These are phyloP conservation scores for Lydus trimaculatus DNA, from an alignment of 2,888 invertebrate species.

Conservation along the genomic window DNA sequence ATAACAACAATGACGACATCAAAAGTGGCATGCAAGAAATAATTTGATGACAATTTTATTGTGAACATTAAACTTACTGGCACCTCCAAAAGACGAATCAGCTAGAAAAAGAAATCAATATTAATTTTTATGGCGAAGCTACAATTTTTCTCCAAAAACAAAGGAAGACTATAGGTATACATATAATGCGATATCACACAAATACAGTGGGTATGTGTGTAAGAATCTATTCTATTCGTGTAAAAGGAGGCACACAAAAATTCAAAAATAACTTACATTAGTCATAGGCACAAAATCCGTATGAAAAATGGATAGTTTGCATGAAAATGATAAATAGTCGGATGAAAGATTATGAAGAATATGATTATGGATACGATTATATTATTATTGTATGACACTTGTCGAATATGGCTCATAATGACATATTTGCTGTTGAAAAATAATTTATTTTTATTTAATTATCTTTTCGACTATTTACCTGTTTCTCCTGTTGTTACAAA, in stretches of 20 bases:
- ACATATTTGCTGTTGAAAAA: neutral
- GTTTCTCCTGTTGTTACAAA: constrained; percentile 96
- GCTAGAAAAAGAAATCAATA: constrained; percentile 50
- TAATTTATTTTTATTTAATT: neutral
- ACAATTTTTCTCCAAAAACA: neutral
- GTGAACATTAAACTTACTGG: constrained; percentile 64
- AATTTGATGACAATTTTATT: neutral
- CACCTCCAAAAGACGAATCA: constrained; percentile 64
- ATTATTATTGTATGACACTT: constrained; percentile 16
- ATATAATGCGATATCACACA: constrained; percentile 19
- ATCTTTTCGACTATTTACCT: constrained; percentile 69
- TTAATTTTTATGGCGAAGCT: constrained; percentile 1
- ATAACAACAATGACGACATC: constrained; percentile 3
- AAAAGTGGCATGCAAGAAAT: constrained; percentile 8
- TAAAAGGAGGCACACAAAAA: constrained; percentile 47
- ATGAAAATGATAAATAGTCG: constrained; percentile 49
- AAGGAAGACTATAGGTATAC: neutral
- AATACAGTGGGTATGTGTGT: constrained; percentile 25
- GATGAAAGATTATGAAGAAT: constrained; percentile 26
- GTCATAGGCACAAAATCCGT: constrained; percentile 50
- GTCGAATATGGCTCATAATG: constrained; percentile 9
- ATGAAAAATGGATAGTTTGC: constrained; percentile 47
- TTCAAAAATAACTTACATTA: constrained; percentile 56
- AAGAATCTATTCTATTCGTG: constrained; percentile 46
- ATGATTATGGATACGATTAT: constrained; percentile 13